Evolutionary conservation across 2,888 invertebrate genomes (phyloP), one percentile per base, ranked within the genome.

Genomic region (Caenorhabditis parvicauda): DNA sequence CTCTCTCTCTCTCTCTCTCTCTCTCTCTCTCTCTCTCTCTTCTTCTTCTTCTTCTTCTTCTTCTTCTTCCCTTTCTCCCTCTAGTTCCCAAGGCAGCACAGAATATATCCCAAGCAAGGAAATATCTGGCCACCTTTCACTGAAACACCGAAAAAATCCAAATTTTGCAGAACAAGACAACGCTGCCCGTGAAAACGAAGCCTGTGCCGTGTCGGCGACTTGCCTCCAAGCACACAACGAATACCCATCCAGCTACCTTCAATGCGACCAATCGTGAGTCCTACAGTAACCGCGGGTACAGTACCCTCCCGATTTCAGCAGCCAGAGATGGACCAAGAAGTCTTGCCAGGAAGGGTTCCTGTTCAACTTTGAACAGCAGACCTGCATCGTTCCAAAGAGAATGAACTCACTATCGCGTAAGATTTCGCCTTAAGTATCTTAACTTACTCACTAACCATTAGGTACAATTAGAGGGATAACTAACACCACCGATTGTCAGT

Each of bases 351-450:
- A 74, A 24, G 71, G 68, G 42, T 74, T 73, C 59, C 58, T 69
- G 59, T 80, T 80, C 74, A 77, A 72, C 67, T 80, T 80, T 64
- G 76, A 79, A 58, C 76, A 77, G 49, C 80, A 80, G 59, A 69
- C 78, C 24, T 80, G 80, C 59, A 69, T 79, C 56, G 74, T 70
- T 48, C 72, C 70, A 38, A 65, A 62, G 62, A 58, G 68, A 52
- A 61, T 62, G 50, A 62, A 61, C 64, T 64, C 64, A 35, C 57
- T 70, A n/a, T 62, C 59, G 32, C 67, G 68, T 70, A 60, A 61
- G 67, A 64, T 54, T 28, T 17, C 12, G n/a, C 22, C n/a, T n/a
- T n/a, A n/a, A n/a, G n/a, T n/a, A 24, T n/a, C n/a, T n/a, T n/a
- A n/a, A n/a, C n/a, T n/a, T n/a, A n/a, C n/a, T n/a, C n/a, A n/a